Conservation (phyloP, 2,113 vertebrate genomes). For the Leuciscus idus region DNA sequence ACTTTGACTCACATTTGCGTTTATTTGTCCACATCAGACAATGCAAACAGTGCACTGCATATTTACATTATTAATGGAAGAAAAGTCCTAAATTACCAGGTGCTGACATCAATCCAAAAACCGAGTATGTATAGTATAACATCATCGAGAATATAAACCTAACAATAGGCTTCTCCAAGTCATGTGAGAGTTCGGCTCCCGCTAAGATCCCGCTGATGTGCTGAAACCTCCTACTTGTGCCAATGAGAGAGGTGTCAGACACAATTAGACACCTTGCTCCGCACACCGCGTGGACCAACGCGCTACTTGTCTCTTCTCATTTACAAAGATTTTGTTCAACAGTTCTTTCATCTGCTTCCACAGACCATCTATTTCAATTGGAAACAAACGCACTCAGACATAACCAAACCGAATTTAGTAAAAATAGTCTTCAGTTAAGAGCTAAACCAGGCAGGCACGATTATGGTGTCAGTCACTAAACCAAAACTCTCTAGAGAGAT, state of each 20-base stretch:
- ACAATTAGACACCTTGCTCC: slow-evolving; percentile 48
- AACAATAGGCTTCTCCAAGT: slow-evolving; percentile 13
- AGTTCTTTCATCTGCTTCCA: slow-evolving; percentile 69
- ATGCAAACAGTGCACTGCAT: slow-evolving; percentile 34
- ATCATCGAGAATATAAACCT: slow-evolving; percentile 3
- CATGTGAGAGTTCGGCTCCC: slow-evolving; percentile 16
- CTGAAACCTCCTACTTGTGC: slow-evolving; percentile 48
- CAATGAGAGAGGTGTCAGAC: slow-evolving; percentile 54
- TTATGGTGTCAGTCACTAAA: slow-evolving; percentile 21
- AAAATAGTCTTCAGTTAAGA: slow-evolving; percentile 21
- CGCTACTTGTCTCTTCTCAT: slow-evolving; percentile 74
- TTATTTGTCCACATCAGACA: slow-evolving; percentile 53
- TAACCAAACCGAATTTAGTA: slow-evolving; percentile 11
- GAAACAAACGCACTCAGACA: background rate
- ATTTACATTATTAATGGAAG: slow-evolving; percentile 54
- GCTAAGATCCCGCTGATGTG: slow-evolving; percentile 27
- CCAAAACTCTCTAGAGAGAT: background rate
- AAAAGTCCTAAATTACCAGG: slow-evolving; percentile 20
- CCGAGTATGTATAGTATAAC: background rate
- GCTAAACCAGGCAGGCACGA: slow-evolving; percentile 26
- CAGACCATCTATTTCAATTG: slow-evolving; percentile 67
- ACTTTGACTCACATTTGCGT: slow-evolving; percentile 48
- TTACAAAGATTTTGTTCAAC: slow-evolving; percentile 70
- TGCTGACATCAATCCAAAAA: slow-evolving; percentile 33
- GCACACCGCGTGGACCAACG: slow-evolving; percentile 66